Conservation (phyloP, 2,113 vertebrate genomes). For the Panurus biarmicus region DNA sequence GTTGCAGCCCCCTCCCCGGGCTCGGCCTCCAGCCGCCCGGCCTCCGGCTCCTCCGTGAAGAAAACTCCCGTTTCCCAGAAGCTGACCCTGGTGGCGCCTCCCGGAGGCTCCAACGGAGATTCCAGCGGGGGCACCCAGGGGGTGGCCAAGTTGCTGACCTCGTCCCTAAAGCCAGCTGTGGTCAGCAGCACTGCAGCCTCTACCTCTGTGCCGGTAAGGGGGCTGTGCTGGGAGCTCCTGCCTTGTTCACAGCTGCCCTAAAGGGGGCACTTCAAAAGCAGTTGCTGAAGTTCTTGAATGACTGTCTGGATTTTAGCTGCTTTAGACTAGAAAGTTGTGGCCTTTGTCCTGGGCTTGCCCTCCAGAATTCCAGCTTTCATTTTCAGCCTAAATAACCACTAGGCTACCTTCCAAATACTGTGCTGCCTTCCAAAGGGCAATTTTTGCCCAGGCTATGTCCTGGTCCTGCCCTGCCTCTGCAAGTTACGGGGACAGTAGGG, state of each 20-base stretch:
- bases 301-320: not conserved
- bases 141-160: constrained; percentile 82
- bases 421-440: not conserved
- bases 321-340: not conserved
- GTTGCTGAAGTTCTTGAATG: not conserved
- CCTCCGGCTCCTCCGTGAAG: constrained; percentile 52
- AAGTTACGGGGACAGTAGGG: not conserved
- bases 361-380: not conserved
- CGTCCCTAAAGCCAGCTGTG: constrained; percentile 72
- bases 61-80: constrained; percentile 71
- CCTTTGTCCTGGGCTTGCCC: not conserved
- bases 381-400: not conserved
- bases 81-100: constrained; percentile 79
- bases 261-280: not conserved
- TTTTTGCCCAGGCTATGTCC: not conserved
- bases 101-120: constrained; percentile 75
- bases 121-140: constrained; percentile 77
- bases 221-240: not conserved
- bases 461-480: not conserved
- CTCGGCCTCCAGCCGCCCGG: constrained; percentile 18
- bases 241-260: not conserved
- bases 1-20: constrained; percentile 28
- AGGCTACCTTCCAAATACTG: not conserved
- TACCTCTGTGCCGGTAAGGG: constrained; percentile 78
- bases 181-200: constrained; percentile 69